Base-by-base conservation (phyloP, 2,888 invertebrate species). In the Micoletzkya japonica region DNA sequence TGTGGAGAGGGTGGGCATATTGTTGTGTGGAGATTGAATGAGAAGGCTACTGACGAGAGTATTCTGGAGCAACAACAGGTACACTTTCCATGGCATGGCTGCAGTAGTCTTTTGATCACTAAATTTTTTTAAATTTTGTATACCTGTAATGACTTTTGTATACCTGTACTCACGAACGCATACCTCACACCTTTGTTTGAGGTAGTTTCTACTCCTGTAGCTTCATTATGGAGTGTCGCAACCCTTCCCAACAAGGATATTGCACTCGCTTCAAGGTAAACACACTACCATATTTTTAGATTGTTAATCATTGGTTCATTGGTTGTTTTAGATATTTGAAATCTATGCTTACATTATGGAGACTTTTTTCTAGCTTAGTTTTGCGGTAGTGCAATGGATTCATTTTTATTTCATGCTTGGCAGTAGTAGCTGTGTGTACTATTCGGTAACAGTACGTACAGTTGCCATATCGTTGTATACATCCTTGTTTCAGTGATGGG, bases 191-290 rank as follows among this genome's bases (percentile, higher is more conserved):
- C 52, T 4, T 52, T 72, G 30, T 52, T 72, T 14, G 72, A 74
- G 50, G 37, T 73, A 34, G 89, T 95, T 32, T 86, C 89, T 1
- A 88, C 93, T 66, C 96, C 97, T 0, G 91, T 92, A 0, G 91
- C 92, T 75, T 94, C 94, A 0, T 91, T 95, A 0, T 98, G 98
- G 98, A 88, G 90, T 28, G 92, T 94, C 1, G 89, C 90, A 20
- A 90, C 91, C 69, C 87, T 96, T 30, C 87, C 89, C 6, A 95
- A 95, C 87, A 92, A 92, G 0, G 96, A 97, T 86, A 90, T 98
- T 81, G 93, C 92, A 24, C 91, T 93, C 50, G 97, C 94, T 83
- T 86, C 88, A 74, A 90, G 89, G 90, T 89, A 17, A 57, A n/a
- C 34, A 14, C 44, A 7, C n/a, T 24, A 36, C 4, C 6, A 39